Evolutionary conservation across 2,888 invertebrate genomes (phyloP).

Genomic region (Pachycephus smyrnensis): DNA sequence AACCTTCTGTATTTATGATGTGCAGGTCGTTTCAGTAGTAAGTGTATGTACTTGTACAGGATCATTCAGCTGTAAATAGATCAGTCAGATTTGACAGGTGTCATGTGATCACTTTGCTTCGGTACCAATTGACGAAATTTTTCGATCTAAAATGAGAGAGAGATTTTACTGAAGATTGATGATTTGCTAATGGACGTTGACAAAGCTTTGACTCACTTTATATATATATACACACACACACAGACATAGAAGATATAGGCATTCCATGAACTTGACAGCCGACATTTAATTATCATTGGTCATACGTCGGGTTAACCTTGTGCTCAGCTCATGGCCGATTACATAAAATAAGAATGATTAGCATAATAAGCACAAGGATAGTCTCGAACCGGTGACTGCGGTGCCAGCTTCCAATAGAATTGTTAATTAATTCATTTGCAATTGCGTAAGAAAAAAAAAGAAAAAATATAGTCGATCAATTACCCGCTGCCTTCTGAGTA

Average conservation of each 20-base stretch:
- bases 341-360: not conserved
- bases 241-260: not conserved
- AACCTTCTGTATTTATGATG: not conserved
- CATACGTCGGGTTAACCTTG: not conserved
- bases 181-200: not conserved
- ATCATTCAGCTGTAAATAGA: not conserved
- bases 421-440: not conserved
- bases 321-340: not conserved
- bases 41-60: not conserved
- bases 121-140: not conserved
- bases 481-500: not conserved
- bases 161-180: not conserved
- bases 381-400: not conserved
- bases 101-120: not conserved
- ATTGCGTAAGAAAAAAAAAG: not conserved
- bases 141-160: not conserved
- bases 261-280: not conserved
- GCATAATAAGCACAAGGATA: not conserved
- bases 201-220: not conserved
- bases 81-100: not conserved
- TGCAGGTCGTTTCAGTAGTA: not conserved
- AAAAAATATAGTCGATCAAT: not conserved
- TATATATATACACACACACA: too few species aligned
- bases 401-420: not conserved
- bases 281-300: not conserved